These are phyloP conservation scores for Brachyrhaphis roseni DNA, from an alignment of 2,797 vertebrate genomes.

Conservation along the genomic window DNA sequence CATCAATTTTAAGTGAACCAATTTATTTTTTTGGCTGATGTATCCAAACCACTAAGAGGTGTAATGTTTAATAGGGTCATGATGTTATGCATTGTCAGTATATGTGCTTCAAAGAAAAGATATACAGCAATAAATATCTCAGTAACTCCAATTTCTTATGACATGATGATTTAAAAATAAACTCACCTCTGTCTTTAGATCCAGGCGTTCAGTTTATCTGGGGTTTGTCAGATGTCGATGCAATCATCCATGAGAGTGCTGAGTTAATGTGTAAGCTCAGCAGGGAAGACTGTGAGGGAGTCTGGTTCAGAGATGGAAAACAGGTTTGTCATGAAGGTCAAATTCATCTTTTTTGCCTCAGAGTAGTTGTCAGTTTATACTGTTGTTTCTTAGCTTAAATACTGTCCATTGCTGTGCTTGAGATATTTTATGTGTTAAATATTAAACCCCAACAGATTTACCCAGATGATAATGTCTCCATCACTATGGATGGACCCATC, in stretches of 20 bases:
- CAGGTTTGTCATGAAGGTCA: constrained; percentile 76
- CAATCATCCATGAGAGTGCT: constrained; percentile 74
- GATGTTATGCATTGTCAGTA: background rate
- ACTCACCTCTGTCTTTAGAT: constrained; percentile 61
- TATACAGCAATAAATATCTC: background rate
- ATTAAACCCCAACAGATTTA: constrained; percentile 71
- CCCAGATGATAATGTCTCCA: constrained; percentile 74
- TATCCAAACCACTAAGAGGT: background rate
- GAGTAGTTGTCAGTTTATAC: background rate
- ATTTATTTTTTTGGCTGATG: background rate
- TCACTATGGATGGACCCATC: constrained; percentile 79
- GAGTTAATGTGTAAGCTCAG: constrained; percentile 84
- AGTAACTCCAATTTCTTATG: background rate
- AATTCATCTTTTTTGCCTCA: background rate
- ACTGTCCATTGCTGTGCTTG: background rate
- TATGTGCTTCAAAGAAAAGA: background rate
- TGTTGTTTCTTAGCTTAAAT: background rate
- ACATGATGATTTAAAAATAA: background rate
- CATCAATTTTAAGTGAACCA: background rate
- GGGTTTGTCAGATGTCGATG: constrained; percentile 78
- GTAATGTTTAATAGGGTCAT: too few relatives aligned
- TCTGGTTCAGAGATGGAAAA: constrained; percentile 87
- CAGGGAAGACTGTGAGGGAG: constrained; percentile 78
- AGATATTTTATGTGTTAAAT: constrained; percentile 1
- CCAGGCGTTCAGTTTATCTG: constrained; percentile 79